phyloP scores from a whole-genome alignment of 2,797 vertebrate genomes.

The Enteromius trimaculatus region DNA sequence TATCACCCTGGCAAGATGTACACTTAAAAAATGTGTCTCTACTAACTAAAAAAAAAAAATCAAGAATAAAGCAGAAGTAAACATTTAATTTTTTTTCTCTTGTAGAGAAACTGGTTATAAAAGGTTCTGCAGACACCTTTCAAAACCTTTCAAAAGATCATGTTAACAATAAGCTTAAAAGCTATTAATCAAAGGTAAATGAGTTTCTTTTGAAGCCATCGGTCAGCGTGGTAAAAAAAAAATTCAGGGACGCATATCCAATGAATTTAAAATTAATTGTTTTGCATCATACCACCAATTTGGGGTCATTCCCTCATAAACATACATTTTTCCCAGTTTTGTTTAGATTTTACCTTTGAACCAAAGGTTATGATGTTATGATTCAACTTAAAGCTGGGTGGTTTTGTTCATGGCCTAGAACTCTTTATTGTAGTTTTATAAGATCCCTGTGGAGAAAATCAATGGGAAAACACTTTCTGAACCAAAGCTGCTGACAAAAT shows the following conservation, averaged over 20 bases:
- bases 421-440: conserved; percentile 1
- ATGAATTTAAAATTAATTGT: neutral
- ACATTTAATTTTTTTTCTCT: neutral
- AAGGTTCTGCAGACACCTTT: neutral
- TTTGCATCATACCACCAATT: neutral
- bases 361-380: neutral
- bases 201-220: neutral
- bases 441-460: conserved; percentile 16
- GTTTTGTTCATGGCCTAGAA: neutral
- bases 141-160: neutral
- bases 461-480: conserved; percentile 15
- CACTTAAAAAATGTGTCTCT: neutral
- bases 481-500: conserved; percentile 21
- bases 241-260: neutral
- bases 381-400: conserved; percentile 6
- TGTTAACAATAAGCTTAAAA: neutral
- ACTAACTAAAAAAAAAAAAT: too few species aligned
- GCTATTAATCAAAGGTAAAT: neutral
- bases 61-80: neutral
- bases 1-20: neutral
- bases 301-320: neutral
- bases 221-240: neutral
- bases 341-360: neutral
- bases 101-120: neutral
- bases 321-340: neutral